These are phyloP conservation scores for Clupea harengus DNA, from an alignment of 2,113 vertebrate species.

Conservation along the genomic window DNA sequence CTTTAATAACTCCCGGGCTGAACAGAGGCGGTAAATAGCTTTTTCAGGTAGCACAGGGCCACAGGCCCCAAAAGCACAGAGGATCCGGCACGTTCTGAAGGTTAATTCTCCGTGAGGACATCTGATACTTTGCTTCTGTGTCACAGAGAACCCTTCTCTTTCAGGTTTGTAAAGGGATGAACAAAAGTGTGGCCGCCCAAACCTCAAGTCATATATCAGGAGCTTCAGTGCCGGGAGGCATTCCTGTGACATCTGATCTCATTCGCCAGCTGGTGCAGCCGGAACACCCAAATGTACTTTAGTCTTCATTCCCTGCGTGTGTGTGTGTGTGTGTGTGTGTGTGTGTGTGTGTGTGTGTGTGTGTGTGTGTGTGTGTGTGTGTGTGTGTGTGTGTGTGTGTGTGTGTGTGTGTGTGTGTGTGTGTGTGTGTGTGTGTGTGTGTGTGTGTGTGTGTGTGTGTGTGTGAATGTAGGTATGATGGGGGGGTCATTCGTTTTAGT, in stretches of 20 bases:
- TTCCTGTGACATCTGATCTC: slow-evolving; percentile 68
- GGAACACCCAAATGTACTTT: slow-evolving; percentile 20
- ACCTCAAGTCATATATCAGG: slow-evolving; percentile 2
- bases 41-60: background rate
- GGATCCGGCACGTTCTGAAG: background rate
- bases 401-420: background rate
- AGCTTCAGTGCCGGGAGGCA: slow-evolving; percentile 49
- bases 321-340: slow-evolving; percentile 23
- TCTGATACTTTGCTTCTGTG: background rate
- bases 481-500: background rate
- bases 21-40: background rate
- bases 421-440: background rate
- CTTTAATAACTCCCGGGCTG: background rate
- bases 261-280: slow-evolving; percentile 37
- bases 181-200: background rate
- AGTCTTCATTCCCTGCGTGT: slow-evolving; percentile 13
- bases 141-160: background rate
- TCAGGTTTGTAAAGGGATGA: background rate
- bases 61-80: background rate
- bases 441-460: background rate
- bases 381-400: background rate
- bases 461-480: background rate
- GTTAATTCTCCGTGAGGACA: background rate
- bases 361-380: slow-evolving; percentile 1
- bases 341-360: slow-evolving; percentile 6